A percentile compares a stretch with the other conserved stretches of the same genome.
Evolutionary conservation across 2,113 vertebrate species (phyloP).

Genomic region (Polypterus bichir): DNA sequence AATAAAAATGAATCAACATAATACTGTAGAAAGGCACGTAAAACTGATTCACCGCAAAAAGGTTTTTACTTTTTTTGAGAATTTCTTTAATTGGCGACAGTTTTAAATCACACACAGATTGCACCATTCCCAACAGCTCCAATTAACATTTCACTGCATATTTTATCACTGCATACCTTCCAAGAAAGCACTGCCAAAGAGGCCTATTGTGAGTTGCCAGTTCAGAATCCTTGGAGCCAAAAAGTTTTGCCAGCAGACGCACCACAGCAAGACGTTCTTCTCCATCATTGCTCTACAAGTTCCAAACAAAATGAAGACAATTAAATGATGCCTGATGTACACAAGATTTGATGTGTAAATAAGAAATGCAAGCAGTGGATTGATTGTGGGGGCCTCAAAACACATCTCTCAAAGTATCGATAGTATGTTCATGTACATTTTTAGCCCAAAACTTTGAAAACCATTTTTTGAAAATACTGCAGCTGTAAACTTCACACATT

Average conservation of each 20-base stretch:
- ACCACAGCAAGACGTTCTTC: constrained; percentile 95
- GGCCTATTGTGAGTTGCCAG: constrained; percentile 92
- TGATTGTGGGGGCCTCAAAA: not conserved
- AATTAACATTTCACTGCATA: not conserved
- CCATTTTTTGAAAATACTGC: no score
- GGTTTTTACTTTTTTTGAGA: no score
- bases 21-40: not conserved
- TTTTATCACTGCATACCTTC: constrained; percentile 56
- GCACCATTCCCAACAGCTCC: not conserved
- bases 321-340: no score
- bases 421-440: no score
- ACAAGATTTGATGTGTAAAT: not conserved
- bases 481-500: no score
- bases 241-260: constrained; percentile 85
- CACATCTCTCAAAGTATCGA: no score
- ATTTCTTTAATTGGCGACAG: no score
- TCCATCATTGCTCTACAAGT: constrained; percentile 81
- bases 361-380: not conserved
- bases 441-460: no score
- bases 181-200: constrained; percentile 96
- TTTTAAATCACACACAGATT: not conserved
- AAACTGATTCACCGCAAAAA: no score
- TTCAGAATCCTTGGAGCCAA: constrained; percentile 95
- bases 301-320: not conserved
- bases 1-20: constrained; percentile 15